Evolutionary conservation across 1,140 invertebrate species (phyloP), one percentile per base, ranked within the genome.

Genomic region (Drosophila kanapiae): DNA sequence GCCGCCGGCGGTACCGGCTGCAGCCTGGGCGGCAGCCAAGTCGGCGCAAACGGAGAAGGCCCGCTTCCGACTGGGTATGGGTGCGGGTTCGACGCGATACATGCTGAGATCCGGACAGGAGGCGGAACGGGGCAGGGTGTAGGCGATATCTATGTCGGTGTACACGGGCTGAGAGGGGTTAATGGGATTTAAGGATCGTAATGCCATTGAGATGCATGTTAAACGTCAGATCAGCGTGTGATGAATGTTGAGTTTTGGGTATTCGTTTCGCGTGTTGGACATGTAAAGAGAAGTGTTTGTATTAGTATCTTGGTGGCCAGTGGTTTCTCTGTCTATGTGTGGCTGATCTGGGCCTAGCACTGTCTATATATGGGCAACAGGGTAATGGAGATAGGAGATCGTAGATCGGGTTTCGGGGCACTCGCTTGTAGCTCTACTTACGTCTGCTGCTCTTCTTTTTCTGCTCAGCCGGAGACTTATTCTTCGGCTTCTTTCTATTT

Each of bases 71-170:
- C 93, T 93, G 8, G 92, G 84, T n/a, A 93, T 91, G 4, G 94
- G 94, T 2, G 93, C 93, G 11, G 91, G 78, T 10, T 92, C 91
- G 10, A 63, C 54, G n/a, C 91, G 91, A 67, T 95, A 95, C 71
- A 95, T 94, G 11, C 93, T 94, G 4, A 96, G 91, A 56, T 94
- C 94, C 6, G 95, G 95, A 91, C 95, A 95, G 78, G 95, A 95
- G 37, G 93, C 91, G 69, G 94, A 95, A 3, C 91, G 78, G 1
- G 79, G 78, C 63, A 92, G 23, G 0, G 57, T 68, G 35, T 80
- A 83, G 7, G 56, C 75, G 31, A 75, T 68, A 65, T 82, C 91
- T 49, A 82, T 56, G 54, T 92, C 91, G 67, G 82, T 84, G 69
- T 93, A 93, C 18, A 93, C 91, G 37, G 92, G 92, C 92, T 93